Percentiles rank a stretch among this genome's conserved stretches.
These are phyloP conservation scores for Pelecanoides urinatrix DNA, from an alignment of 2,113 vertebrate species.

Conservation along the genomic window DNA sequence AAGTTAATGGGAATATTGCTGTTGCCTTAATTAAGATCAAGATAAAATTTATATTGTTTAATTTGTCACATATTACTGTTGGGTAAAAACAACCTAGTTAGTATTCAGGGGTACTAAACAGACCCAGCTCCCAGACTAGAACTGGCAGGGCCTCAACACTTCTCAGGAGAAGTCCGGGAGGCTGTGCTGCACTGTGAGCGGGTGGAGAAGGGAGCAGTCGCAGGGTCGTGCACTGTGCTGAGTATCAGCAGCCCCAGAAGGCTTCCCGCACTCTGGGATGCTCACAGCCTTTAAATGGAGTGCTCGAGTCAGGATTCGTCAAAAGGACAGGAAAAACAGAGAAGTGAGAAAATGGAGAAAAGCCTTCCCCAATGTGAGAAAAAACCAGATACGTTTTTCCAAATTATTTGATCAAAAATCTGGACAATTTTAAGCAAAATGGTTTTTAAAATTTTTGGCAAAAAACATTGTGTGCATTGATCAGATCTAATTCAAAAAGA, in stretches of 20 bases:
- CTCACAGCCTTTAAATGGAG: conserved; percentile 36
- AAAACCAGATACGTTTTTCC: conserved; percentile 4
- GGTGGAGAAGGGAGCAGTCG: conserved; percentile 28
- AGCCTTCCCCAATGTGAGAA: background rate
- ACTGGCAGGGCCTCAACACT: conserved; percentile 55
- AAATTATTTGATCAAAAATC: conserved; percentile 36
- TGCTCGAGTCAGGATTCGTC: background rate
- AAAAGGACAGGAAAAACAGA: conserved; percentile 25
- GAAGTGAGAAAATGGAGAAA: conserved; percentile 32
- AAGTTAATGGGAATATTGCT: conserved; percentile 55
- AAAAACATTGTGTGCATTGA: background rate
- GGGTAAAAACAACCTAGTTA: conserved; percentile 62
- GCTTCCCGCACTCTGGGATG: background rate
- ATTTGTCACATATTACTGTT: conserved; percentile 59
- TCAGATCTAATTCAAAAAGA: background rate
- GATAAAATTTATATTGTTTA: conserved; percentile 64
- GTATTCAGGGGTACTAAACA: conserved; percentile 57
- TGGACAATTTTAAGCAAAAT: background rate
- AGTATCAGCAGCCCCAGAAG: background rate
- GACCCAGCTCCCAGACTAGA: conserved; percentile 39
- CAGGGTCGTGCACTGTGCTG: background rate
- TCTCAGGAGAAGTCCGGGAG: conserved; percentile 31
- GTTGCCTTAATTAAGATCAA: conserved; percentile 58
- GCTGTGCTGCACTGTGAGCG: background rate
- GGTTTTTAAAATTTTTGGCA: background rate